Conservation (phyloP, 2,113 vertebrate species). For the Lagenorhynchus albirostris region DNA sequence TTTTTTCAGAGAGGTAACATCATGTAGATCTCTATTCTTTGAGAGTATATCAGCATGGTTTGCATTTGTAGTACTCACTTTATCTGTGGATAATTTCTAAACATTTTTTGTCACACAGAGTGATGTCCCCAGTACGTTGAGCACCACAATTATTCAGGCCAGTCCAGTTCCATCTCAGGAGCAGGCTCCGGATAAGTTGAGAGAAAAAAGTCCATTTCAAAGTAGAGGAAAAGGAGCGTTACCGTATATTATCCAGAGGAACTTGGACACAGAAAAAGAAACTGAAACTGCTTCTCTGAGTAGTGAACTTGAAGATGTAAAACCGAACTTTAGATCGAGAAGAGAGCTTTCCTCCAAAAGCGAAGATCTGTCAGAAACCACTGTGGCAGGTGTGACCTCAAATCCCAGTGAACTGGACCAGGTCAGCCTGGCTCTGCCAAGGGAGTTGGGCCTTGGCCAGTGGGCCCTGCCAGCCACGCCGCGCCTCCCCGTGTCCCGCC, state of each 20-base stretch:
- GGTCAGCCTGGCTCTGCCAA: slow-evolving; percentile 24
- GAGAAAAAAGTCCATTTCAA: slow-evolving; percentile 40
- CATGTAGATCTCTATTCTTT: background rate
- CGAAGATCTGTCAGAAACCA: background rate
- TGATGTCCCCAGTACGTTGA: slow-evolving; percentile 85
- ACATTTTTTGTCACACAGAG: slow-evolving; percentile 76
- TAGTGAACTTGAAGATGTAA: slow-evolving; percentile 73
- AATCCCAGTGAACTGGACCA: slow-evolving; percentile 33
- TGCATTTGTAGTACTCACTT: background rate
- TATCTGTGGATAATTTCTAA: background rate
- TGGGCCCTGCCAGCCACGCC: background rate
- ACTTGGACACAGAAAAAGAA: slow-evolving; percentile 56
- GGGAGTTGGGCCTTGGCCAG: background rate
- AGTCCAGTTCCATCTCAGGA: slow-evolving; percentile 88
- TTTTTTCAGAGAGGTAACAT: background rate
- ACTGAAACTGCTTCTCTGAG: slow-evolving; percentile 66
- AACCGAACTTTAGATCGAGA: background rate
- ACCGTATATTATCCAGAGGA: background rate
- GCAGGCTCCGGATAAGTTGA: slow-evolving; percentile 35
- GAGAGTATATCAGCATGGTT: background rate
- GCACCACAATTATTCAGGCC: slow-evolving; percentile 91
- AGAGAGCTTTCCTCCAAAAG: slow-evolving; percentile 28
- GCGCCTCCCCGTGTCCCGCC: background rate
- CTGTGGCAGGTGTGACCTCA: background rate
- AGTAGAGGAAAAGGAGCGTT: slow-evolving; percentile 27